Evolutionary conservation across 2,888 invertebrate species (phyloP).

Genomic region (Muscina levida): DNA sequence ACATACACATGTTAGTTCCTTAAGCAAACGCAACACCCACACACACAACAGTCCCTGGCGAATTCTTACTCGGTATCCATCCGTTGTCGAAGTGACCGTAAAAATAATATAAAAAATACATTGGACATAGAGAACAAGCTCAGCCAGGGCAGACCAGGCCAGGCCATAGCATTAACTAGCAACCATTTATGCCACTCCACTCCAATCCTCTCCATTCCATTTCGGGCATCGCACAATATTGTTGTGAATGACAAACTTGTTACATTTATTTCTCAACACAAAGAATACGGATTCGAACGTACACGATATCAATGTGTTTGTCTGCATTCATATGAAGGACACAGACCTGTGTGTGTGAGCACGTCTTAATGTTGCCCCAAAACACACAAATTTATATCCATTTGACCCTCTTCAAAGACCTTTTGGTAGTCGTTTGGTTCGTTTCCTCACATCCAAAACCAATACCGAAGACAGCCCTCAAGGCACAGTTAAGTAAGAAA

Average conservation of each 20-base stretch:
- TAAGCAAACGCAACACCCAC: not conserved
- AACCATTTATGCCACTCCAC: slow-evolving; percentile 52
- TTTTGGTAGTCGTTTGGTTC: slow-evolving; percentile 79
- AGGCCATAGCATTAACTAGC: slow-evolving; percentile 47
- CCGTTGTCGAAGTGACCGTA: slow-evolving; percentile 56
- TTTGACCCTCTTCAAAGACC: slow-evolving; percentile 81
- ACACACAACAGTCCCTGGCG: slow-evolving; percentile 46
- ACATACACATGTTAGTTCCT: not conserved
- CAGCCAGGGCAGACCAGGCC: no score
- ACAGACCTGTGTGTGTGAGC: slow-evolving; percentile 41
- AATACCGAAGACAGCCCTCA: slow-evolving; percentile 60
- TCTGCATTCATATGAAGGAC: slow-evolving; percentile 59
- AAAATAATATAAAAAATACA: slow-evolving; percentile 73
- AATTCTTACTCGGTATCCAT: slow-evolving; percentile 46
- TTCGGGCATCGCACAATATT: slow-evolving; percentile 24
- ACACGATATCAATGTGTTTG: slow-evolving; percentile 54
- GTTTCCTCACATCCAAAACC: slow-evolving; percentile 59
- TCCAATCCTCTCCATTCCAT: slow-evolving; percentile 34
- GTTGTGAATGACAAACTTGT: slow-evolving; percentile 58
- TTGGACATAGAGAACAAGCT: slow-evolving; percentile 55
- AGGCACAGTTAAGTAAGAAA: slow-evolving; percentile 70
- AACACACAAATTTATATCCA: slow-evolving; percentile 79
- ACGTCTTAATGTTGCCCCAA: slow-evolving; percentile 62
- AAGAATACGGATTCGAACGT: slow-evolving; percentile 18
- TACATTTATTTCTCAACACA: slow-evolving; percentile 42